These are phyloP conservation scores for Phania funesta DNA, from an alignment of 2,888 invertebrate genomes.

Conservation along the genomic window DNA sequence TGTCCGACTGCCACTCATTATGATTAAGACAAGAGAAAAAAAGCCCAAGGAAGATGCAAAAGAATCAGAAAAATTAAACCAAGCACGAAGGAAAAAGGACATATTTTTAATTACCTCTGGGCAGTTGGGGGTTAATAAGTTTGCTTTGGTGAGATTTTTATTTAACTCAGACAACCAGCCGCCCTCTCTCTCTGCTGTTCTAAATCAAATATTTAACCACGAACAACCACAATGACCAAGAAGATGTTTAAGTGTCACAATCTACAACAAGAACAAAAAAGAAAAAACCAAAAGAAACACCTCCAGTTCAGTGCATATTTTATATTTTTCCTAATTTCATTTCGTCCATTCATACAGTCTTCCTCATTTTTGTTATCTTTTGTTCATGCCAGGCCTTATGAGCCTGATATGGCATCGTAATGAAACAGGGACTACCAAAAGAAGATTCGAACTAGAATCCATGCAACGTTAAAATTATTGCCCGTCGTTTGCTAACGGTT, in stretches of 20 bases:
- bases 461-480: slow-evolving; percentile 71
- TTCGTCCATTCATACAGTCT: slow-evolving; percentile 14
- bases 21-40: slow-evolving; percentile 70
- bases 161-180: not conserved
- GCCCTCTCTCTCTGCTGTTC: not conserved
- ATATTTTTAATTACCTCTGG: slow-evolving; percentile 78
- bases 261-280: slow-evolving; percentile 19
- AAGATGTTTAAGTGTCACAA: slow-evolving; percentile 59
- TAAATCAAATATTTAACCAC: slow-evolving; percentile 25
- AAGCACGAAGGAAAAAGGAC: slow-evolving; percentile 71
- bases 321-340: slow-evolving; percentile 24
- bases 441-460: slow-evolving; percentile 17
- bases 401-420: slow-evolving; percentile 72
- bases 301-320: slow-evolving; percentile 39
- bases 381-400: slow-evolving; percentile 72
- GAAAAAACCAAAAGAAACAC: slow-evolving; percentile 31
- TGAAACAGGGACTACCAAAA: slow-evolving; percentile 36
- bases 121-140: slow-evolving; percentile 73
- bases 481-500: slow-evolving; percentile 75
- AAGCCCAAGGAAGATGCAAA: slow-evolving; percentile 22
- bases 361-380: slow-evolving; percentile 22
- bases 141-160: slow-evolving; percentile 70
- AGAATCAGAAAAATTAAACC: slow-evolving; percentile 68
- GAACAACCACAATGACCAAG: slow-evolving; percentile 54
- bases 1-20: slow-evolving; percentile 78